phyloP scores from a whole-genome alignment of 1,140 invertebrate genomes.

The Drosophila kanapiae region DNA sequence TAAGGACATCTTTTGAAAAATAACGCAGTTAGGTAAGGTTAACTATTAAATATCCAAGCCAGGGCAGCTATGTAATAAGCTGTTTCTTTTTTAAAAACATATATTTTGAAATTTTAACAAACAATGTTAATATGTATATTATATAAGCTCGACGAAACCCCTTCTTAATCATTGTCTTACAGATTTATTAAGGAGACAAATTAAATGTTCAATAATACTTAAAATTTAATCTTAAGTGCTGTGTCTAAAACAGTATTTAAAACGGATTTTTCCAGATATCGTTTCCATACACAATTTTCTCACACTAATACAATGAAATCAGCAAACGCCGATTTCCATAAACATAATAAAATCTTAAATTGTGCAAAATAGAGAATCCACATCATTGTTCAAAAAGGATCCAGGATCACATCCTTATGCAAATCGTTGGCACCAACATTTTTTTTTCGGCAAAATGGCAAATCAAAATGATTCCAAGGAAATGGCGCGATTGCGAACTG shows the following conservation, averaged over 20 bases:
- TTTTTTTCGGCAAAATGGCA: slow-evolving; percentile 15
- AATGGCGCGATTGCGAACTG: slow-evolving; percentile 43
- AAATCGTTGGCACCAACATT: slow-evolving; percentile 40
- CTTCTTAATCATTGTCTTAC: too few relatives aligned
- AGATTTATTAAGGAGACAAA: too few relatives aligned
- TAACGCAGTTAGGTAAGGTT: too few relatives aligned
- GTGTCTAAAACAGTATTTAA: not conserved
- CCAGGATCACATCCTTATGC: slow-evolving; percentile 36
- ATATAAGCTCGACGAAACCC: too few relatives aligned
- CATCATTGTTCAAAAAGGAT: slow-evolving; percentile 21
- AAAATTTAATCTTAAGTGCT: too few relatives aligned
- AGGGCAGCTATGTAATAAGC: too few relatives aligned
- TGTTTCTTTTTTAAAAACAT: too few relatives aligned
- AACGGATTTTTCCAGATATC: not conserved
- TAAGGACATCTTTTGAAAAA: too few relatives aligned
- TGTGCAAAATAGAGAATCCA: slow-evolving; percentile 39
- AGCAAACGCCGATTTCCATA: slow-evolving; percentile 35
- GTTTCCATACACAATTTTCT: slow-evolving; percentile 8
- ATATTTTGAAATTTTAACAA: too few relatives aligned
- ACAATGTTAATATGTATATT: too few relatives aligned
- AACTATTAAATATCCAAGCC: too few relatives aligned
- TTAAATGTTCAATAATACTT: not conserved
- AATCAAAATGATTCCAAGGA: slow-evolving; percentile 23
- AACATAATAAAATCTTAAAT: slow-evolving; percentile 29
- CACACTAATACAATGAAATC: slow-evolving; percentile 25